Evolutionary conservation across 64 coral and sea anemone species (phyloP).

Genomic region (Dendrophyllia cribrosa): DNA sequence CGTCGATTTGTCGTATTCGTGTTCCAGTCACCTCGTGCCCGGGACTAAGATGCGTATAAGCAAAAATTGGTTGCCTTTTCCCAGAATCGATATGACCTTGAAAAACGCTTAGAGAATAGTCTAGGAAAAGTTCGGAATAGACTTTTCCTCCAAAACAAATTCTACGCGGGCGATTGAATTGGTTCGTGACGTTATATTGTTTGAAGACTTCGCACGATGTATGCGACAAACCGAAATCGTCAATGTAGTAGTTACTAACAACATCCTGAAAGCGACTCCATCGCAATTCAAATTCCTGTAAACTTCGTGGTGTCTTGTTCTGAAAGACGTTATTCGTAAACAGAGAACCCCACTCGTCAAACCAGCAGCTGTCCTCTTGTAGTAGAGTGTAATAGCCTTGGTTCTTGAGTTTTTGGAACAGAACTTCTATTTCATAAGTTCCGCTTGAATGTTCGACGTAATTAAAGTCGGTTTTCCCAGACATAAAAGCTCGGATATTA

Average conservation of each 20-base stretch:
- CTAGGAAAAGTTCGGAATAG: slow-evolving; percentile 80
- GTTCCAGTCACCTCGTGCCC: slow-evolving; percentile 91
- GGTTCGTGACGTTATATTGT: slow-evolving; percentile 87
- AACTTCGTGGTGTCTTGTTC: slow-evolving; percentile 39
- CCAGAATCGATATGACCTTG: slow-evolving; percentile 54
- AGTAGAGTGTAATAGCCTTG: slow-evolving; percentile 87
- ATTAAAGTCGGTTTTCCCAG: slow-evolving; percentile 75
- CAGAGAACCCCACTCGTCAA: slow-evolving; percentile 89
- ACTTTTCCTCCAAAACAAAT: slow-evolving; percentile 85
- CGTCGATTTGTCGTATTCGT: slow-evolving; percentile 86
- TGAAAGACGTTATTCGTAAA: slow-evolving; percentile 87
- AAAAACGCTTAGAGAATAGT: slow-evolving; percentile 76
- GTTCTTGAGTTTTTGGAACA: slow-evolving; percentile 77
- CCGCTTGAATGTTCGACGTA: slow-evolving; percentile 82
- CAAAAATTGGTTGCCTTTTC: slow-evolving; percentile 77
- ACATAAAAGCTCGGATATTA: slow-evolving; percentile 84
- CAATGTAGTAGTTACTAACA: slow-evolving; percentile 59
- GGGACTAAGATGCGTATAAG: slow-evolving; percentile 83
- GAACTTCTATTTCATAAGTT: slow-evolving; percentile 69
- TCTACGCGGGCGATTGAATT: slow-evolving; percentile 83
- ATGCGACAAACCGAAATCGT: slow-evolving; percentile 89
- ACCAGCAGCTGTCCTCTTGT: slow-evolving; percentile 97
- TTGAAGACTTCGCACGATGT: slow-evolving; percentile 81
- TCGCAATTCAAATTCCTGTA: slow-evolving; percentile 39
- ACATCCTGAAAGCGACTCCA: slow-evolving; percentile 73